phyloP scores from a whole-genome alignment of 2,113 vertebrate species.

The Catharus fuscescens region DNA sequence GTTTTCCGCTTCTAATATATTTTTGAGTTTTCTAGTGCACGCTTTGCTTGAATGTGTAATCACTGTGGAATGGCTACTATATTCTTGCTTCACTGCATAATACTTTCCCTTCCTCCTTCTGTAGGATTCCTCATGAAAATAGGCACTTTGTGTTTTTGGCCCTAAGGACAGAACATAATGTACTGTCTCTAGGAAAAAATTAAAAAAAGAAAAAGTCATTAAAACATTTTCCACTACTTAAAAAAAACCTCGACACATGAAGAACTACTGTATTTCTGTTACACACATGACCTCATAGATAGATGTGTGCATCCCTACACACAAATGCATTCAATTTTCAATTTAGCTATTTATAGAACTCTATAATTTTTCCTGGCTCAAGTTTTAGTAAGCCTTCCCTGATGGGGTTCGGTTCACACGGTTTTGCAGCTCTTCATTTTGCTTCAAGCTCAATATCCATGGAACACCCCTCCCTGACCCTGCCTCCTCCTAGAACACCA shows the following conservation, averaged over 20 bases:
- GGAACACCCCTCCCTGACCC: not conserved
- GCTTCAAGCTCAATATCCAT: not conserved
- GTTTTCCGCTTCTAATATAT: constrained; percentile 54
- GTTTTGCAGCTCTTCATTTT: not conserved
- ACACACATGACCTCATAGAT: constrained; percentile 27
- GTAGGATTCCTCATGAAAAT: constrained; percentile 65
- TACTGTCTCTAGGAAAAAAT: constrained; percentile 46
- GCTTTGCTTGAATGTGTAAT: constrained; percentile 65
- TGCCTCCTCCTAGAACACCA: not conserved
- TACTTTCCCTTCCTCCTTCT: constrained; percentile 69
- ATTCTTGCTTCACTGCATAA: constrained; percentile 59
- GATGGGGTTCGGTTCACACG: constrained; percentile 19
- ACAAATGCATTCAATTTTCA: constrained; percentile 49
- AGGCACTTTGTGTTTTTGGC: constrained; percentile 56
- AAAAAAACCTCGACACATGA: not conserved
- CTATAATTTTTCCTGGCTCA: constrained; percentile 54
- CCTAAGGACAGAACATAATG: constrained; percentile 55
- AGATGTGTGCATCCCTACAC: constrained; percentile 11
- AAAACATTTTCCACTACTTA: constrained; percentile 47
- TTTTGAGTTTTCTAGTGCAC: constrained; percentile 31
- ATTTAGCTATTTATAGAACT: constrained; percentile 61
- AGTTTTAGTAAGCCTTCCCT: constrained; percentile 16
- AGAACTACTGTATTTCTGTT: constrained; percentile 52
- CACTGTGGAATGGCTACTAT: constrained; percentile 71
- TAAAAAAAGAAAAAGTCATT: not conserved